Evolutionary conservation across 2,888 invertebrate species (phyloP).

Genomic region (Arctia plantaginis): DNA sequence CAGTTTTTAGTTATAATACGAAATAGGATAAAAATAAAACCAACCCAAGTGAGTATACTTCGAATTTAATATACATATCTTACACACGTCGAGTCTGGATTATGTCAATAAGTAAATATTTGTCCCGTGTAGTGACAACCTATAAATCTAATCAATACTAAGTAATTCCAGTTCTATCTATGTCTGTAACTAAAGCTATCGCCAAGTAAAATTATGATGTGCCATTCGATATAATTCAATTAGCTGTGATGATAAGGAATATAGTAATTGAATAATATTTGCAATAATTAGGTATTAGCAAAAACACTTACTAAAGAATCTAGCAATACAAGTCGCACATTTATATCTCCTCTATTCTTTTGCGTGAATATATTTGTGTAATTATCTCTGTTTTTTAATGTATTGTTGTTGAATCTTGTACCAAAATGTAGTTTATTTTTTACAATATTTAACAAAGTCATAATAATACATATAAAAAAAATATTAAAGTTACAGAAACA

Average conservation of each 20-base stretch:
- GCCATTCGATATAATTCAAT: conserved; percentile 39
- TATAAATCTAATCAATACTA: conserved; percentile 18
- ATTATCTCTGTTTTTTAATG: neutral
- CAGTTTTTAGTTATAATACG: conserved; percentile 93
- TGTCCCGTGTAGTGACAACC: conserved; percentile 10
- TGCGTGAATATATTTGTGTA: neutral
- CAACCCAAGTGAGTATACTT: conserved; percentile 87
- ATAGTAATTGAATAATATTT: conserved; percentile 31
- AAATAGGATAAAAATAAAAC: conserved; percentile 81
- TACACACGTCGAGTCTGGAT: neutral
- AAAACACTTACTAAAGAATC: neutral
- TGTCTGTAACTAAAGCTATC: conserved; percentile 14
- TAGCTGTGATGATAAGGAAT: conserved; percentile 32
- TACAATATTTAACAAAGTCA: too few species aligned
- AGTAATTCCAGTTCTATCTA: conserved; percentile 25
- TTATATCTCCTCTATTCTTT: neutral
- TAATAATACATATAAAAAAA: too few species aligned
- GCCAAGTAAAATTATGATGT: conserved; percentile 35
- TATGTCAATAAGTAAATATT: neutral
- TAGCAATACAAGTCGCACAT: neutral
- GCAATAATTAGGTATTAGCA: neutral
- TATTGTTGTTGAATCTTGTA: neutral
- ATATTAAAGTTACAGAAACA: too few species aligned
- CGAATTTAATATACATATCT: neutral
- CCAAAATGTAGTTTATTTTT: neutral